Evolutionary conservation across 2,888 invertebrate species (phyloP).

Genomic region (Archaeoteleia sp.): DNA sequence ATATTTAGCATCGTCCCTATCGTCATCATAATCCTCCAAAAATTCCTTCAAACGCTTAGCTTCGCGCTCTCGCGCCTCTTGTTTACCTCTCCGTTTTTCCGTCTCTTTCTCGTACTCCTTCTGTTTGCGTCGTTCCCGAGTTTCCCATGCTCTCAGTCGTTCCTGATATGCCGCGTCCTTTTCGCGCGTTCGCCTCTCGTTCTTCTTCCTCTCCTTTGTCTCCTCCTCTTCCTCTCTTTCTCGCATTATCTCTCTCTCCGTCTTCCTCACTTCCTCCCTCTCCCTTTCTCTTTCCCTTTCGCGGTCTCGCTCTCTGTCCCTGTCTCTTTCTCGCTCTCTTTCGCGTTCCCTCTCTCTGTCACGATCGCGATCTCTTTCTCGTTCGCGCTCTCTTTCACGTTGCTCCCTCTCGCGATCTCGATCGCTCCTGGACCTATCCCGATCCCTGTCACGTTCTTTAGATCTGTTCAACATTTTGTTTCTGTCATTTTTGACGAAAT

Average conservation of each 20-base stretch:
- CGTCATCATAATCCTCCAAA: constrained; percentile 99
- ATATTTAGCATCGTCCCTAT: constrained; percentile 96
- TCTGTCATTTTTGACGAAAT: constrained; percentile 6
- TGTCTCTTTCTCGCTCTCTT: constrained; percentile 74
- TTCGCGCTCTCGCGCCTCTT: constrained; percentile 92
- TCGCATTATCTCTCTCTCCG: constrained; percentile 80
- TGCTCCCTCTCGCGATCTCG: constrained; percentile 72
- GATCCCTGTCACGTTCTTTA: constrained; percentile 70
- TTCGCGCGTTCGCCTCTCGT: constrained; percentile 93
- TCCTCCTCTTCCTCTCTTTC: constrained; percentile 95
- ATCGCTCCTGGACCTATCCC: constrained; percentile 54
- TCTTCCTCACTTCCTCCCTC: constrained; percentile 77
- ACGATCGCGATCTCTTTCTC: constrained; percentile 73
- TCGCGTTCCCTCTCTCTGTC: constrained; percentile 78
- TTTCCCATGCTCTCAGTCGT: constrained; percentile 88
- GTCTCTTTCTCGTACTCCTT: constrained; percentile 94
- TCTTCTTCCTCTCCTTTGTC: constrained; percentile 89
- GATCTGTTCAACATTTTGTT: constrained; percentile 54
- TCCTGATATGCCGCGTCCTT: constrained; percentile 98
- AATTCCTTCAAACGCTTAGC: constrained; percentile 97
- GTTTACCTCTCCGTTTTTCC: constrained; percentile 88
- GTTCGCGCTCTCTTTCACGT: constrained; percentile 72
- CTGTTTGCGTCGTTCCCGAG: constrained; percentile 89
- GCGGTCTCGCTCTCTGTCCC: constrained; percentile 73
- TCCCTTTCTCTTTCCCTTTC: constrained; percentile 78